Conservation (phyloP, 2,888 invertebrate genomes). For the Incurvaria masculella region DNA sequence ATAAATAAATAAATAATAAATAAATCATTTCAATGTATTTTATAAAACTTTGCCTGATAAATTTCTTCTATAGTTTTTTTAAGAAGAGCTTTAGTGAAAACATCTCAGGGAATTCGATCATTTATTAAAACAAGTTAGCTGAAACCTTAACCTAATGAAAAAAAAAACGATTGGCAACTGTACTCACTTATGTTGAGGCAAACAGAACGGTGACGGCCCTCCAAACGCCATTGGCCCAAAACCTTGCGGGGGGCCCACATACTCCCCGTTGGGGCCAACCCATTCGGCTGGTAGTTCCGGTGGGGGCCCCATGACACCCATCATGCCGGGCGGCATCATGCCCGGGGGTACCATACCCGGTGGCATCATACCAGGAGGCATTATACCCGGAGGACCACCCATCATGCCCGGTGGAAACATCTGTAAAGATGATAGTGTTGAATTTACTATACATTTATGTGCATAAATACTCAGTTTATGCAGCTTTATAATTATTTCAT, state of each 20-base stretch:
- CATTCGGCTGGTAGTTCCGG: constrained; percentile 28
- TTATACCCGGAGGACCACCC: constrained; percentile 18
- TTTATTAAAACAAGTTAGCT: too few relatives aligned
- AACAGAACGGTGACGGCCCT: constrained; percentile 33
- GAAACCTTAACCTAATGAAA: too few relatives aligned
- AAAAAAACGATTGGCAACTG: too few relatives aligned
- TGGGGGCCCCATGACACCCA: constrained; percentile 14
- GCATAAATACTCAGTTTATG: too few relatives aligned
- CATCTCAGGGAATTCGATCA: too few relatives aligned
- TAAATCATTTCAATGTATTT: constrained; percentile 1
- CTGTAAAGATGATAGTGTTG: too few relatives aligned
- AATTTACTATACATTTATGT: too few relatives aligned
- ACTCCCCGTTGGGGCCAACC: constrained; percentile 28
- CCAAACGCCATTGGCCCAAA: constrained; percentile 30
- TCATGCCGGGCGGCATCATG: constrained; percentile 9
- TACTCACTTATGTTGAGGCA: constrained; percentile 45
- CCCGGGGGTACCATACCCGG: constrained; percentile 14
- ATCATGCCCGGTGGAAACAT: constrained; percentile 40
- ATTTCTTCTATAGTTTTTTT: too few relatives aligned
- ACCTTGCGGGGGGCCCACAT: constrained; percentile 28
- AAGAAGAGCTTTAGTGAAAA: too few relatives aligned
- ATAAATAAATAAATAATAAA: constrained; percentile 1
- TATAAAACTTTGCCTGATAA: too few relatives aligned
- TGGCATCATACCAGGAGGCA: constrained; percentile 16
- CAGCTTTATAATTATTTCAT: too few relatives aligned